Base-by-base conservation (phyloP, 2,113 vertebrate species). In the Sorex araneus region DNA sequence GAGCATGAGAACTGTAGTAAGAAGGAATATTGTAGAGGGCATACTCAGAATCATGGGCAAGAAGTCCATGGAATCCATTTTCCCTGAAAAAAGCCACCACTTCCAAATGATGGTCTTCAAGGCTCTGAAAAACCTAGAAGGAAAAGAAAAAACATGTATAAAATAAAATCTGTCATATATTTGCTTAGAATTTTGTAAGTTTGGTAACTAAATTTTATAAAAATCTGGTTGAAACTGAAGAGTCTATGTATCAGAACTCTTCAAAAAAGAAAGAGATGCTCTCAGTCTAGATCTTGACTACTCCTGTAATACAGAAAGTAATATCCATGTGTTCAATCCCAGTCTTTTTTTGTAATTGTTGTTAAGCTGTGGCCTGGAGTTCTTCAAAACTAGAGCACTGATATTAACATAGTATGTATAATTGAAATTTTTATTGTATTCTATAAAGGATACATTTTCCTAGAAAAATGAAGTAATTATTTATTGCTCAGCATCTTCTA, bases 91-190 rank as follows among this genome's bases (percentile, higher is more conserved):
- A 98, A 93, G 98, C 98, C 76, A 99, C 98, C 97, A 99, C 99
- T 98, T 99, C 99, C 98, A 99, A 98, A 97, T 99, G 99, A 96
- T 99, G 99, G 95, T 99, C 99, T 96, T 99, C 99, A 96, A 99
- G 97, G 64, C 98, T 99, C 98, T 99, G 99, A 84, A 99, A 98
- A 71, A 99, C 99, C 99, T 99, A 96, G 27, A 73, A 77, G 25
- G 84, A 30, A 94, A 95, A 90, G 70, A 78, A 57, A 57, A 11
- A 80, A 76, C 3, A 73, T 6, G 8, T 69, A 96, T 25, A 34
- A 23, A 47, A 83, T 70, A 89, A 64, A 94, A 93, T 87, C 0
- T 45, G 82, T 89, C 40, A 63, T 50, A 12, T 60, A 75, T 40
- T 43, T 91, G 69, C 30, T 91, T 84, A 74, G 28, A 93, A 83